Evolutionary conservation across 2,113 vertebrate species (phyloP).

Genomic region (Syngnathus scovelli): DNA sequence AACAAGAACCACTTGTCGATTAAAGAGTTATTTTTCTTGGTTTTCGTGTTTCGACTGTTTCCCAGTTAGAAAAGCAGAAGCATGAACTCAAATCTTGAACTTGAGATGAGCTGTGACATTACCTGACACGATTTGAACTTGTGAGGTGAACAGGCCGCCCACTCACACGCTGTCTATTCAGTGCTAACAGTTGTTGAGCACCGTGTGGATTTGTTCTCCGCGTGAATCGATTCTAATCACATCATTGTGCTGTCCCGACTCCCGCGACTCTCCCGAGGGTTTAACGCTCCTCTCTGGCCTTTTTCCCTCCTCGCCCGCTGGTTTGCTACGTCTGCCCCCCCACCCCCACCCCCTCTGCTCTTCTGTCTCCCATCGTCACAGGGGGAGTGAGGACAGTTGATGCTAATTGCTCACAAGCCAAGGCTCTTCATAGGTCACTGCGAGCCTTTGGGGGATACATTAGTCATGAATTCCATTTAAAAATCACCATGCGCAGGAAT

Average conservation of each 20-base stretch:
- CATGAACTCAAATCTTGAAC: not conserved
- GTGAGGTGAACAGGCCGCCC: slow-evolving; percentile 12
- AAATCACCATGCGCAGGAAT: not conserved
- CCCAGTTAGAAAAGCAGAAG: not conserved
- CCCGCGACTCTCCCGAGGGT: slow-evolving; percentile 5
- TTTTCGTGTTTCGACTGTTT: not conserved
- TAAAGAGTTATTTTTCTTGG: not conserved
- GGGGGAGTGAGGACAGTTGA: slow-evolving; percentile 6
- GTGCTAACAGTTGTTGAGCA: slow-evolving; percentile 10
- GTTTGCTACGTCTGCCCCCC: not conserved
- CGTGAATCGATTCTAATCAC: slow-evolving; percentile 15
- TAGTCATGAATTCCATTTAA: not conserved
- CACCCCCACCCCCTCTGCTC: not conserved
- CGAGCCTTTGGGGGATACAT: not conserved
- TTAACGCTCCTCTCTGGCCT: slow-evolving; percentile 5
- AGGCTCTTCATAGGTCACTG: slow-evolving; percentile 4
- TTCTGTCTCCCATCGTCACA: not conserved
- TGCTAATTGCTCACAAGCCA: slow-evolving; percentile 1
- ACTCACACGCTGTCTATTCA: slow-evolving; percentile 11
- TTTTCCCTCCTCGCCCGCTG: slow-evolving; percentile 6
- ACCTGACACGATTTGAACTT: not conserved
- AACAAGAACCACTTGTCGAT: not conserved
- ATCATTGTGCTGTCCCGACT: slow-evolving; percentile 6
- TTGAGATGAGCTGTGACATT: not conserved
- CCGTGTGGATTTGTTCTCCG: slow-evolving; percentile 10